Base-by-base conservation (phyloP, 2,113 vertebrate species). In the Lichenostomus cassidix region DNA sequence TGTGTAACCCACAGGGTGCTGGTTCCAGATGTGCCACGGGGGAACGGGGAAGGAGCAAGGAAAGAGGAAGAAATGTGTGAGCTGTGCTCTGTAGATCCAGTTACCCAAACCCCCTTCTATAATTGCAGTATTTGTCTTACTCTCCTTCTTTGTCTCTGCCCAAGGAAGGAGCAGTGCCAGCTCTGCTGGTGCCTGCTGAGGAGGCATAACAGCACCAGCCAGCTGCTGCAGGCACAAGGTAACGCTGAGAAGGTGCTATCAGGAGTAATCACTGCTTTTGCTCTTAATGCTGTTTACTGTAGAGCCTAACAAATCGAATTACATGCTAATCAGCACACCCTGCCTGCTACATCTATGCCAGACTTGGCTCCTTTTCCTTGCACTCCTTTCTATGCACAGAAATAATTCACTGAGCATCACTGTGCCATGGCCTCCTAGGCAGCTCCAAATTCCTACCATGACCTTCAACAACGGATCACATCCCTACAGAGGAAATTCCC, bases 11-110 rank as follows among this genome's bases (percentile, higher is more conserved):
- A 25, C 33, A 63, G 65, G 25, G 39, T 3, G 39, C 56, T 35
- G 56, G 21, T 27, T 21, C 52, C 71, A 46, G 37, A 16, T 44
- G 46, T 0, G 0, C 46, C 22, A 10, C 0, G 0, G 3, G 37
- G 56, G 39, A 85, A 73, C 3, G 18, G 35, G 9, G 20, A 37
- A 41, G 28, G 24, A 79, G 19, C 3, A 79, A 35, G 21, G 49
- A 39, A 1, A 56, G 19, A 2, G 7, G 23, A 27, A 77, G 27
- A 73, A 52, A 52, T 1, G 23, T 8, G 8, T 8, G 70, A 85
- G 44, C 35, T 75, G n/a, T 56, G 75, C 27, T 62, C 27, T 81
- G n/a, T 4, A 58, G 28, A 47, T 9, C 77, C 1, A 27, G 17
- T 4, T 2, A 46, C 20, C 17, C 42, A 50, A 65, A 58, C 8